These are phyloP conservation scores for Enteromius thamalakanensis DNA, from an alignment of 2,797 vertebrate species.

Conservation along the genomic window DNA sequence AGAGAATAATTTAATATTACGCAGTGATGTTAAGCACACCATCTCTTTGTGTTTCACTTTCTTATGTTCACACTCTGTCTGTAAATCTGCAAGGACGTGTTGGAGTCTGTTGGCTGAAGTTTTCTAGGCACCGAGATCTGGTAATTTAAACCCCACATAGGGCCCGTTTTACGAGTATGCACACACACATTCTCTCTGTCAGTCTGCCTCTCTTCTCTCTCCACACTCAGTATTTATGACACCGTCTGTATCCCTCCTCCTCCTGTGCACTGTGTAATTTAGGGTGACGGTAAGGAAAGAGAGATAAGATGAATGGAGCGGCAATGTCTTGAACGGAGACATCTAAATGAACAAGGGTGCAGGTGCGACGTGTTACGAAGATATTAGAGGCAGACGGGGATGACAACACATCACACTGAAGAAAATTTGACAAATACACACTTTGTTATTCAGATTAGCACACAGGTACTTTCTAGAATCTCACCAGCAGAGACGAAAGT, in stretches of 20 bases:
- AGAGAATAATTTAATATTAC: slow-evolving; percentile 26
- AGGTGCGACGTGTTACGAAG: slow-evolving; percentile 43
- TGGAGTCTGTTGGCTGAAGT: slow-evolving; percentile 42
- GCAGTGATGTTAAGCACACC: slow-evolving; percentile 11
- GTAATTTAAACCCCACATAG: slow-evolving; percentile 43
- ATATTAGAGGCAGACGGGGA: slow-evolving; percentile 40
- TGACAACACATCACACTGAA: slow-evolving; percentile 47
- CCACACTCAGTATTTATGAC: slow-evolving; percentile 61
- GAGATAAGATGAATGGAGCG: slow-evolving; percentile 58
- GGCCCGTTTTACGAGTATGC: slow-evolving; percentile 13
- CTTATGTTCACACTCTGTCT: slow-evolving; percentile 23
- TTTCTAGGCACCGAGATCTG: slow-evolving; percentile 39
- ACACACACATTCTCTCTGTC: background rate
- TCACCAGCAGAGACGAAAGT: slow-evolving; percentile 5
- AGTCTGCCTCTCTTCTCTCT: slow-evolving; percentile 37
- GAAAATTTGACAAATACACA: slow-evolving; percentile 41
- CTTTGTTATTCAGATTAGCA: slow-evolving; percentile 44
- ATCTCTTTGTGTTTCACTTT: slow-evolving; percentile 17
- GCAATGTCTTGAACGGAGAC: slow-evolving; percentile 57
- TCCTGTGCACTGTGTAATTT: slow-evolving; percentile 68
- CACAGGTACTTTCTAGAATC: slow-evolving; percentile 32
- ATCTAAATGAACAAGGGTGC: slow-evolving; percentile 46
- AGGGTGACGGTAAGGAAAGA: slow-evolving; percentile 62
- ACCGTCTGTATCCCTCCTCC: slow-evolving; percentile 59
- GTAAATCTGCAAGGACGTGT: slow-evolving; percentile 39